Conservation (phyloP, 1,140 invertebrate genomes). For the Solenopsis invicta region DNA sequence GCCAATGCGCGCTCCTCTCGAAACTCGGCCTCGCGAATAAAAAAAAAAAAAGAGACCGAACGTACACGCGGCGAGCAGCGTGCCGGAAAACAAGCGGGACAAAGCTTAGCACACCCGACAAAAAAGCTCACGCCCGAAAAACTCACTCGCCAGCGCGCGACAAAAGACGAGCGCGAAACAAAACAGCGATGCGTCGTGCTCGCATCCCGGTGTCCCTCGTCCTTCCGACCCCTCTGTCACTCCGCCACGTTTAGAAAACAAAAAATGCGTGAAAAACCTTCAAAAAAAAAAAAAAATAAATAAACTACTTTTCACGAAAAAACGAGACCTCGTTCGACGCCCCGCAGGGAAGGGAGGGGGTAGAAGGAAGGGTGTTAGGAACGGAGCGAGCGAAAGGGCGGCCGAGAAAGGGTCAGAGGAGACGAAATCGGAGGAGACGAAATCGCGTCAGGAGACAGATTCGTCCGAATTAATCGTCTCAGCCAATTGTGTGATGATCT, state of each 20-base stretch:
- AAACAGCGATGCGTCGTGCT: constrained; percentile 57
- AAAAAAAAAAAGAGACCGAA: neutral
- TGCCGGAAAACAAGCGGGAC: constrained; percentile 58
- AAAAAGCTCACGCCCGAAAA: constrained; percentile 64
- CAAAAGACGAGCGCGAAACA: constrained; percentile 63
- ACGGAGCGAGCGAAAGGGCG: neutral
- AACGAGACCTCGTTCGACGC: constrained; percentile 29
- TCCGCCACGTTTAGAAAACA: constrained; percentile 25
- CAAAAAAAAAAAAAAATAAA: constrained; percentile 35
- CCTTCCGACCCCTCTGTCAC: neutral
- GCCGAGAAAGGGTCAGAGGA: neutral
- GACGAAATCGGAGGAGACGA: neutral
- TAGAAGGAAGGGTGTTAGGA: neutral
- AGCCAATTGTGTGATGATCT: neutral
- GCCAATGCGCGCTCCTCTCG: constrained; percentile 23
- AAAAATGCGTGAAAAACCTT: constrained; percentile 36
- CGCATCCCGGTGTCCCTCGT: constrained; percentile 8
- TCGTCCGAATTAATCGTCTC: constrained; percentile 7
- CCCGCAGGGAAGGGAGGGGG: neutral
- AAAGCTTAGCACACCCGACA: constrained; percentile 58
- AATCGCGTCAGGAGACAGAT: neutral
- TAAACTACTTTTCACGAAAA: constrained; percentile 8
- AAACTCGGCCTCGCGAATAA: constrained; percentile 40
- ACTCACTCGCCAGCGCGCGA: constrained; percentile 58
- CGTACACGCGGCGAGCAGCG: constrained; percentile 39